Percentiles rank a stretch among this genome's conserved stretches.
Evolutionary conservation across 2,888 invertebrate genomes (phyloP).

Genomic region (Panorpa germanica): DNA sequence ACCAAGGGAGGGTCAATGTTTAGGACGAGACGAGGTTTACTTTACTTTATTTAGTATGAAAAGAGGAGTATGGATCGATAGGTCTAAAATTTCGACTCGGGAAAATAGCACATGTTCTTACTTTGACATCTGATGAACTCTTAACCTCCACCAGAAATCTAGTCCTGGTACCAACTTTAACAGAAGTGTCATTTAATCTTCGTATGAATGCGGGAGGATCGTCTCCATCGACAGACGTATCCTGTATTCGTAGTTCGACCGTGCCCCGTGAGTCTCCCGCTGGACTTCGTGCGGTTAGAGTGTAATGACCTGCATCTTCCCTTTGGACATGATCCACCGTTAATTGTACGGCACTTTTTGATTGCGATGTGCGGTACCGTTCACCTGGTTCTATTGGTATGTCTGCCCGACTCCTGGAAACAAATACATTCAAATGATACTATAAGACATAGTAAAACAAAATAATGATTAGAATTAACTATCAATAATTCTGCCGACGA

Average conservation of each 20-base stretch:
- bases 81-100: no score
- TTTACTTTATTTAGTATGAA: background rate
- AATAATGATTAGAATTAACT: no score
- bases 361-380: constrained; percentile 35
- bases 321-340: constrained; percentile 54
- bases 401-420: constrained; percentile 31
- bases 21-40: no score
- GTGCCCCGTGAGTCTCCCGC: constrained; percentile 31
- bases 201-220: constrained; percentile 70
- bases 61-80: background rate
- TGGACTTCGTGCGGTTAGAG: constrained; percentile 41
- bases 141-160: constrained; percentile 69
- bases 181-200: constrained; percentile 67
- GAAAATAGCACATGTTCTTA: constrained; percentile 20
- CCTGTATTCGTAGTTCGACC: constrained; percentile 35
- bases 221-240: constrained; percentile 36
- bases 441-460: no score
- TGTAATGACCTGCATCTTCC: constrained; percentile 59
- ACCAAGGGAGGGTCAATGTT: no score
- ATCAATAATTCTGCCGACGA: no score
- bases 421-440: constrained; percentile 7
- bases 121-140: constrained; percentile 62
- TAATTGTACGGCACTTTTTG: constrained; percentile 44
- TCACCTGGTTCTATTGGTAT: constrained; percentile 41
- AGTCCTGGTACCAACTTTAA: constrained; percentile 77